Conservation (phyloP, 92 coral and sea anemone species). For the Meandrina meandrites region DNA sequence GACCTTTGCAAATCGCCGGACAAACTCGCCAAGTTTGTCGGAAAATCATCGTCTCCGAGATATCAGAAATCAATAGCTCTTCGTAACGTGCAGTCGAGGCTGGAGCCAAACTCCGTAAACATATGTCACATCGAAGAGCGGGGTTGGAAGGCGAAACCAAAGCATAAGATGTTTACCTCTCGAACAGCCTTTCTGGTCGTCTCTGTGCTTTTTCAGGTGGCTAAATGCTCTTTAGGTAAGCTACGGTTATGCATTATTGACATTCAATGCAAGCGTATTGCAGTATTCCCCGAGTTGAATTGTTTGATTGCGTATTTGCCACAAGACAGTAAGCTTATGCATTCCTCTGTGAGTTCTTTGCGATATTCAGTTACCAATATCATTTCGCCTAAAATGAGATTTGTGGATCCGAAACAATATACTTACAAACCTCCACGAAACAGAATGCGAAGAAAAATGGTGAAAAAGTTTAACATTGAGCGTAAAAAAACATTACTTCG, state of each 20-base stretch:
- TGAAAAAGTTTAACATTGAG: not conserved
- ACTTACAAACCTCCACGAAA: not conserved
- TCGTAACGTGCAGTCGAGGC: constrained; percentile 26
- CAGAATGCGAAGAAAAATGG: not conserved
- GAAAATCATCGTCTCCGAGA: constrained; percentile 5
- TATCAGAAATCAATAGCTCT: constrained; percentile 1
- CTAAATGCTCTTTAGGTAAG: constrained; percentile 25
- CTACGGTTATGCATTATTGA: not conserved
- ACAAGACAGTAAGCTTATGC: not conserved
- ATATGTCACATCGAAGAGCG: not conserved
- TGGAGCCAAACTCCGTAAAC: not conserved
- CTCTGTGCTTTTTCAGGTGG: constrained; percentile 15
- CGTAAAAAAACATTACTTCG: not conserved
- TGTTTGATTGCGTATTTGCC: constrained; percentile 1
- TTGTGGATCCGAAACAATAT: not conserved
- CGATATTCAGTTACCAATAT: constrained; percentile 7
- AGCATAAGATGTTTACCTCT: constrained; percentile 9
- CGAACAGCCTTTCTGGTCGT: constrained; percentile 7
- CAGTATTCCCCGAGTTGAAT: not conserved
- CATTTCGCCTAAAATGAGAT: not conserved
- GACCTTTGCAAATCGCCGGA: no score
- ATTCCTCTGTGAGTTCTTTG: not conserved
- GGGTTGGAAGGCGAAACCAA: not conserved
- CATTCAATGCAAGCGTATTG: not conserved
- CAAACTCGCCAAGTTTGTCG: not conserved